A percentile compares a stretch with the other conserved stretches of the same genome.
Evolutionary conservation across 2,888 invertebrate species (phyloP).

Genomic region (Ophion ellenae): DNA sequence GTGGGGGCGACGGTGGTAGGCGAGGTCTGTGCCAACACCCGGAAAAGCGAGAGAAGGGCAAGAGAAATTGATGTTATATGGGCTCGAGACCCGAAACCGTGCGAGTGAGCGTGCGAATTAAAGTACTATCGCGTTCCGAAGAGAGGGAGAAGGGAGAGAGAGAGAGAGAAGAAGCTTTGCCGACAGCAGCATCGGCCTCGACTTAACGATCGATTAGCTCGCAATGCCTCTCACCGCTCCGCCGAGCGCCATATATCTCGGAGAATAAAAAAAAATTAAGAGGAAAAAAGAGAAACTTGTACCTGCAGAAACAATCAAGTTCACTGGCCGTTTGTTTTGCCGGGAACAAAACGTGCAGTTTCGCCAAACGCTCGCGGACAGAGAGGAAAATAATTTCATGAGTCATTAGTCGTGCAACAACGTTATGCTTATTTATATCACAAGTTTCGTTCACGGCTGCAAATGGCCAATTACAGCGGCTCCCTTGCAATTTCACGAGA

Average conservation of each 20-base stretch:
- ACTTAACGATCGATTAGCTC: constrained; percentile 72
- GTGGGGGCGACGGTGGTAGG: background rate
- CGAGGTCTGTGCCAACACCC: constrained; percentile 20
- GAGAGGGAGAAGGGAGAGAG: background rate
- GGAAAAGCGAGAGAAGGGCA: constrained; percentile 8
- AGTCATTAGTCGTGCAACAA: background rate
- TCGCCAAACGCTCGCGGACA: background rate
- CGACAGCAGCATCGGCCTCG: constrained; percentile 29
- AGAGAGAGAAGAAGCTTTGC: constrained; percentile 4
- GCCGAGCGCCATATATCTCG: constrained; percentile 11
- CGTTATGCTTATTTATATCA: background rate
- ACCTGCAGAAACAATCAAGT: constrained; percentile 43
- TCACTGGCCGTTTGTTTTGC: constrained; percentile 9
- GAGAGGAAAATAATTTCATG: background rate
- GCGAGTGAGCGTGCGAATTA: constrained; percentile 51
- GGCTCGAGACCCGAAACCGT: constrained; percentile 40
- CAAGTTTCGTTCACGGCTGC: background rate
- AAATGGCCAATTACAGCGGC: background rate
- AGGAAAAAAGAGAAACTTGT: background rate
- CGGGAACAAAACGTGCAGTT: background rate
- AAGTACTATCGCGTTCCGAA: constrained; percentile 15
- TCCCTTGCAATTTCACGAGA: background rate
- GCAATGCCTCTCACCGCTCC: constrained; percentile 31
- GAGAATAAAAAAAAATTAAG: constrained; percentile 13
- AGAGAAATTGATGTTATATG: constrained; percentile 6